A percentile compares a stretch with the other conserved stretches of the same genome.
These are phyloP conservation scores for Dendrolimus pini DNA, from an alignment of 2,888 invertebrate species.

Conservation along the genomic window DNA sequence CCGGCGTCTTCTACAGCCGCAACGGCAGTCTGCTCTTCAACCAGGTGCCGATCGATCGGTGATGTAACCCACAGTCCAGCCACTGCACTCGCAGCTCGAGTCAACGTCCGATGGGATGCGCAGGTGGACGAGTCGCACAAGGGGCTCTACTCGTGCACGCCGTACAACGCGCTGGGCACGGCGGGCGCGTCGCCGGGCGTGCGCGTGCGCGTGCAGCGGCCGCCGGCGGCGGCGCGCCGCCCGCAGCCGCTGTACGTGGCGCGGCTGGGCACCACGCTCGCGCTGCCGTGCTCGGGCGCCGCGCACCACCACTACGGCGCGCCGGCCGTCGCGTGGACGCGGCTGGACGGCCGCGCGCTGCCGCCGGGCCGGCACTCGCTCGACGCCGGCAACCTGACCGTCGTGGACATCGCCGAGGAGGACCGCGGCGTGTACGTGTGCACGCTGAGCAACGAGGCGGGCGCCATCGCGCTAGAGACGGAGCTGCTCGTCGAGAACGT, in stretches of 20 bases:
- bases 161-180: conserved; percentile 92
- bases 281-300: conserved; percentile 88
- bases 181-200: conserved; percentile 90
- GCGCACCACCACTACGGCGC: conserved; percentile 62
- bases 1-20: conserved; percentile 88
- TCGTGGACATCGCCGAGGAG: conserved; percentile 86
- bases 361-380: conserved; percentile 81
- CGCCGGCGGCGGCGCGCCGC: conserved; percentile 87
- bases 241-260: conserved; percentile 91
- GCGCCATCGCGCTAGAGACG: conserved; percentile 86
- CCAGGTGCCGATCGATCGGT: conserved; percentile 51
- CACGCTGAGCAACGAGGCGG: conserved; percentile 91
- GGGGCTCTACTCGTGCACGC: conserved; percentile 94
- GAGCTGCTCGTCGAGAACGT: conserved; percentile 90
- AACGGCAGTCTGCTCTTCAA: conserved; percentile 91
- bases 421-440: conserved; percentile 93
- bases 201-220: conserved; percentile 89
- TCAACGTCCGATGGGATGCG: no score
- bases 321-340: conserved; percentile 31
- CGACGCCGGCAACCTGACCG: conserved; percentile 88
- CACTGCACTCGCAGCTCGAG: no score
- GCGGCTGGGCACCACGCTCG: conserved; percentile 86
- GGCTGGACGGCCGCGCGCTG: conserved; percentile 83
- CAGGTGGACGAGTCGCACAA: conserved; percentile 89
- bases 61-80: no score